A percentile compares a stretch with the other conserved stretches of the same genome.
Conservation (phyloP, 2,113 vertebrate species). For the Pitta sordida region DNA sequence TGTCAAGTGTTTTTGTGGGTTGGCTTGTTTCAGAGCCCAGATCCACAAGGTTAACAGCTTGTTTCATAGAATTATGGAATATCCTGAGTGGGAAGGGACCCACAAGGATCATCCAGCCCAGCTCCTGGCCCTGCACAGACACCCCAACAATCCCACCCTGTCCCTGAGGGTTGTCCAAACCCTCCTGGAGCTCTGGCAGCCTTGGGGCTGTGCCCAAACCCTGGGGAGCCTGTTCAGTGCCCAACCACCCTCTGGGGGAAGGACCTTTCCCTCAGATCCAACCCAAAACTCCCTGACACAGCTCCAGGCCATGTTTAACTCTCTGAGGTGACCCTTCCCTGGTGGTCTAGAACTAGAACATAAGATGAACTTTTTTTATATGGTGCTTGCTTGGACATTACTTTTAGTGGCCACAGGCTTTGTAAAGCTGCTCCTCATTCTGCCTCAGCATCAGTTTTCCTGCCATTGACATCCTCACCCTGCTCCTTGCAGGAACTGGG, state of each 20-base stretch:
- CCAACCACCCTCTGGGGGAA: neutral
- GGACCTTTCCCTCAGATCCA: neutral
- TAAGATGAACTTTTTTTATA: neutral
- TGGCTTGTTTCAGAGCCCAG: neutral
- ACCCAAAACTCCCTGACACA: rapidly evolving
- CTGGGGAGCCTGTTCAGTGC: neutral
- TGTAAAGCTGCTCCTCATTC: neutral
- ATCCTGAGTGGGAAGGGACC: neutral
- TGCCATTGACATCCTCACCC: neutral
- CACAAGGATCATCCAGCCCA: too few relatives aligned
- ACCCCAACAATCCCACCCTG: neutral
- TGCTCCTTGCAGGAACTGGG: neutral
- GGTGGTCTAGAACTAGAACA: neutral
- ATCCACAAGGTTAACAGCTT: neutral
- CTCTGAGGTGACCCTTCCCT: neutral
- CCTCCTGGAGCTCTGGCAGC: neutral
- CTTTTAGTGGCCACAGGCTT: neutral
- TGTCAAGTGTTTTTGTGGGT: neutral
- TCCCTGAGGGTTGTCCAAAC: rapidly evolving
- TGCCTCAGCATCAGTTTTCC: neutral
- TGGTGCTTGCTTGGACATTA: neutral
- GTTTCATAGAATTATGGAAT: neutral
- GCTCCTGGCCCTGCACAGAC: neutral
- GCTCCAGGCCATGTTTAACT: neutral
- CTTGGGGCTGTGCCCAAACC: neutral